These are phyloP conservation scores for Eristalinus aeneus DNA, from an alignment of 2,888 invertebrate genomes.

Conservation along the genomic window DNA sequence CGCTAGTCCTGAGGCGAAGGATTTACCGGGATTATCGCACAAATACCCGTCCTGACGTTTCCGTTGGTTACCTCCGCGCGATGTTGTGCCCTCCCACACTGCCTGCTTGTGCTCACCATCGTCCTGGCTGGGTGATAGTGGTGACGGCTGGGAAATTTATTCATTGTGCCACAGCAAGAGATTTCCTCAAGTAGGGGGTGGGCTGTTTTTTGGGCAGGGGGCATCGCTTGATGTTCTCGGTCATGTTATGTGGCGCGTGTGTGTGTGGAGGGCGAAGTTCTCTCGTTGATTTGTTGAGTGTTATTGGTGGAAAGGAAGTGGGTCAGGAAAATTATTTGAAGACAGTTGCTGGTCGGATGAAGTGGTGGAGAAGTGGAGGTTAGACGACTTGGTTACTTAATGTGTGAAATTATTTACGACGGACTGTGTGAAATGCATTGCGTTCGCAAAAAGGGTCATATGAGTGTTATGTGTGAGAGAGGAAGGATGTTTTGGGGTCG, in stretches of 20 bases:
- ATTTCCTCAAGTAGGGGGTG: slow-evolving; percentile 10
- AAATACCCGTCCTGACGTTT: slow-evolving; percentile 45
- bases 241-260: slow-evolving; percentile 25
- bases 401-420: background rate
- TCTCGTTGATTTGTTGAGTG: slow-evolving; percentile 63
- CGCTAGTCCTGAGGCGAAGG: slow-evolving; percentile 62
- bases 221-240: background rate
- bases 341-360: slow-evolving; percentile 43
- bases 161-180: slow-evolving; percentile 54
- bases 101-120: background rate
- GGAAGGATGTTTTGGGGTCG: background rate
- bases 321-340: slow-evolving; percentile 58
- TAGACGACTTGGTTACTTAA: background rate
- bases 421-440: background rate
- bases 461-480: background rate
- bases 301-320: slow-evolving; percentile 62
- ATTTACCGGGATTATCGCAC: slow-evolving; percentile 69
- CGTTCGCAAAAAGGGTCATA: background rate
- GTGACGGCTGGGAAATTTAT: slow-evolving; percentile 62
- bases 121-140: slow-evolving; percentile 28
- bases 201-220: slow-evolving; percentile 30
- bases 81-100: background rate
- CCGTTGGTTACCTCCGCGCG: slow-evolving; percentile 18
- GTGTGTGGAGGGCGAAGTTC: slow-evolving; percentile 27
- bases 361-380: background rate